Evolutionary conservation across 2,113 vertebrate genomes (phyloP), one percentile per base, ranked within the genome.

Genomic region (Bathybates hornii): DNA sequence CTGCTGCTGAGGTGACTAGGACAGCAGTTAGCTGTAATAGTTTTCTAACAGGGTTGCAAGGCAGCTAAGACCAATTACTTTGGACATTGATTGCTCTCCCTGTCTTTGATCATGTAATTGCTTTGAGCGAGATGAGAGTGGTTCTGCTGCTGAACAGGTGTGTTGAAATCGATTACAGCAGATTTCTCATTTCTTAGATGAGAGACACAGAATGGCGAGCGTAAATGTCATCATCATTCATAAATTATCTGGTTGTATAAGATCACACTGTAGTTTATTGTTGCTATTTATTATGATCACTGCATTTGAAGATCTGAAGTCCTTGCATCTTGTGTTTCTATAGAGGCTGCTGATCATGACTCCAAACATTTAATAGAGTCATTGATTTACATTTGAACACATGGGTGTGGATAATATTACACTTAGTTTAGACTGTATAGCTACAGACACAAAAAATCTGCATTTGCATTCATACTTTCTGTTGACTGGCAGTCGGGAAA

Each of bases 101-200:
- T 81, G 66, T 89, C 94, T 95, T 91, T 94, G 91, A 96, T 95
- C 88, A 90, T 89, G 94, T 95, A 95, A 96, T 95, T 95, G 94
- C 91, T 91, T 88, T 52, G 89, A 91, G 93, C 89, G 89, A 92
- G 91, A 86, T 84, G 91, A 93, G 90, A 89, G 89, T 17, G 43
- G 24, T 73, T 92, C 82, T 92, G 88, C 82, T 56, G 81, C 90
- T 87, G 87, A 93, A 92, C 87, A 92, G 90, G 92, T 91, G 85
- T 86, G 93, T 81, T 94, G 41, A 38, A 68, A 94, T 94, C 84
- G 92, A 95, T 95, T 78, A 86, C 10, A 34, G 63, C 3, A 56
- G 81, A 81, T 81, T 93, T 93, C 83, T 93, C 85, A 88, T 92
- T 89, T 90, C 63, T 84, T 13, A 38, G 56, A 89, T 5, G 71